Percentiles rank a stretch among this genome's conserved stretches.
phyloP scores from a whole-genome alignment of 2,113 vertebrate species.

The Syrrhaptes paradoxus region DNA sequence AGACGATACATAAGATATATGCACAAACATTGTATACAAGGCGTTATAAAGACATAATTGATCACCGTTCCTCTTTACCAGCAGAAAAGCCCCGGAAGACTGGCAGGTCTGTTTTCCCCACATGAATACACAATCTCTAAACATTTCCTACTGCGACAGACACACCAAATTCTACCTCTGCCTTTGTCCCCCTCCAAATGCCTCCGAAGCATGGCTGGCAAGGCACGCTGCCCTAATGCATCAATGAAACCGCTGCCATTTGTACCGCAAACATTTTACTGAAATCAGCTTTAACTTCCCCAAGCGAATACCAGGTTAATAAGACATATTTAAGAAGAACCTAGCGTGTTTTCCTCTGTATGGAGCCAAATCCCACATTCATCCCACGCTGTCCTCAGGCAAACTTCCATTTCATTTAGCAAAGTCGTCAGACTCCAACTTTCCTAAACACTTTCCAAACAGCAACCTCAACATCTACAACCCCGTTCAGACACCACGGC shows the following conservation, averaged over 20 bases:
- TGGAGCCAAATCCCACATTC: conserved; percentile 7
- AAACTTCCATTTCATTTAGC: not conserved
- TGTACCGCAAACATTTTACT: not conserved
- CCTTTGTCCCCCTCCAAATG: not conserved
- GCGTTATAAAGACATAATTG: fast-evolving
- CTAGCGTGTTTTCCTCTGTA: not conserved
- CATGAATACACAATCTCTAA: not conserved
- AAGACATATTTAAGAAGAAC: conserved; percentile 13
- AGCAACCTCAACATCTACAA: not conserved
- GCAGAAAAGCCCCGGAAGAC: not conserved
- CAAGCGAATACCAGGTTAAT: not conserved
- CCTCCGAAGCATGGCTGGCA: fast-evolving
- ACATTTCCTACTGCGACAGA: not conserved
- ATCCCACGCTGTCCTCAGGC: conserved; percentile 7
- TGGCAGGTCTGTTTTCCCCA: not conserved
- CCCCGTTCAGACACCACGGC: fast-evolving
- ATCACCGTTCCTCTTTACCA: not conserved
- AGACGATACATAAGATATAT: not conserved
- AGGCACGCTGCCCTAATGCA: not conserved
- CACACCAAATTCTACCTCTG: not conserved
- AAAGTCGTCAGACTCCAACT: not conserved
- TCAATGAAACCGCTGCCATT: not conserved
- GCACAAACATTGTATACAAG: not conserved
- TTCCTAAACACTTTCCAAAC: not conserved
- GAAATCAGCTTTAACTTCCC: not conserved